Percentiles rank a stretch among this genome's conserved stretches.
Conservation (phyloP, 2,888 invertebrate species). For the Epirrita christyi region DNA sequence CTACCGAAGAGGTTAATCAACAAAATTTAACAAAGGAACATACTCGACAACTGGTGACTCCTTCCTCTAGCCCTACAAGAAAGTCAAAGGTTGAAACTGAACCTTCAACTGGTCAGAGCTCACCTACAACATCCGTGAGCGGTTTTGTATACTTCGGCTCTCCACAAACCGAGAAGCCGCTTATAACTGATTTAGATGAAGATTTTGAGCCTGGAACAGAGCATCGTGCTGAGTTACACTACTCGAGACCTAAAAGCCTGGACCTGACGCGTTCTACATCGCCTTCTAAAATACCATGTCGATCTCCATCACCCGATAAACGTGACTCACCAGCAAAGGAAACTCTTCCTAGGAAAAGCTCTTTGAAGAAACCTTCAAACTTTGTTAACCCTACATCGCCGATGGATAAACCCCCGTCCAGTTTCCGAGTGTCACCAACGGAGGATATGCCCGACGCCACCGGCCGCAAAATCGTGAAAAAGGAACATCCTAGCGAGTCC, state of each 20-base stretch:
- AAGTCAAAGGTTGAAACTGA: constrained; percentile 66
- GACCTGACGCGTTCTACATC: constrained; percentile 56
- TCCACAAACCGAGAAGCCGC: constrained; percentile 54
- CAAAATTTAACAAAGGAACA: constrained; percentile 51
- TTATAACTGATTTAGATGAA: constrained; percentile 71
- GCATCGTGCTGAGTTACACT: constrained; percentile 42
- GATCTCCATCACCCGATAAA: constrained; percentile 73
- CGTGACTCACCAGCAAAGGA: constrained; percentile 56
- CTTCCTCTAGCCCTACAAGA: constrained; percentile 81
- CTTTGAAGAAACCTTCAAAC: constrained; percentile 71
- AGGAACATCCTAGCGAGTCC: constrained; percentile 55
- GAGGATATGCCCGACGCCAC: constrained; percentile 54
- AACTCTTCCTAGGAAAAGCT: constrained; percentile 74
- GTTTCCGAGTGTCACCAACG: constrained; percentile 68
- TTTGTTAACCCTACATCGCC: constrained; percentile 56
- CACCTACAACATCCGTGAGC: constrained; percentile 83
- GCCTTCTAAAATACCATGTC: constrained; percentile 73
- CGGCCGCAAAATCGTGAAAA: constrained; percentile 57
- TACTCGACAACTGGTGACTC: constrained; percentile 72
- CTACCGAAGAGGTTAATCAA: constrained; percentile 60
- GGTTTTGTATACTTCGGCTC: constrained; percentile 80
- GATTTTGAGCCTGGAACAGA: constrained; percentile 51
- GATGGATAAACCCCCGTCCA: constrained; percentile 72
- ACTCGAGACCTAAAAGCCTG: constrained; percentile 51
- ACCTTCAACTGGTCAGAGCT: constrained; percentile 76